These are phyloP conservation scores for Microplitis manilae DNA, from an alignment of 2,888 invertebrate genomes.

Conservation along the genomic window DNA sequence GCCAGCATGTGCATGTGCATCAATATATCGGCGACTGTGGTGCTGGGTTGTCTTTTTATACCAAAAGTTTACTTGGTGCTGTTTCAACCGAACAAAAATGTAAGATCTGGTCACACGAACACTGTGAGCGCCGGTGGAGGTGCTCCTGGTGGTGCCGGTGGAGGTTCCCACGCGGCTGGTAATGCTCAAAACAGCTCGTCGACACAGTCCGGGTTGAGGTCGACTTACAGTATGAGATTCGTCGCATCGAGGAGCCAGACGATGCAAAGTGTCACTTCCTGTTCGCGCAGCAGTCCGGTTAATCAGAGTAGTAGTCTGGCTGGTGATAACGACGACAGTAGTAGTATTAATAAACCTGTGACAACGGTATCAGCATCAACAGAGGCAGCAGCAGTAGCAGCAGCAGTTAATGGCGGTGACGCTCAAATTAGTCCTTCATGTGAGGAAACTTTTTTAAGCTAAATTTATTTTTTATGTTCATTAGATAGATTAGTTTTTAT, in stretches of 20 bases:
- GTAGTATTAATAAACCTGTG: slow-evolving; percentile 14
- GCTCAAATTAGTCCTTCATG: slow-evolving; percentile 63
- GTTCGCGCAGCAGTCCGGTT: slow-evolving; percentile 66
- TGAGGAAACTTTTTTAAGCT: slow-evolving; percentile 67
- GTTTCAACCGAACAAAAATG: slow-evolving; percentile 86
- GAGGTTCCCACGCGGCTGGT: neutral
- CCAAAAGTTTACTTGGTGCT: slow-evolving; percentile 85
- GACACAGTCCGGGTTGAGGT: slow-evolving; percentile 62
- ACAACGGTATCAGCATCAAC: neutral
- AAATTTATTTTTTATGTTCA: slow-evolving; percentile 44
- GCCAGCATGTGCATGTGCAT: slow-evolving; percentile 85
- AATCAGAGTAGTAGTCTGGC: slow-evolving; percentile 54
- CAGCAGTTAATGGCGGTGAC: slow-evolving; percentile 49
- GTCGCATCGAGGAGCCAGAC: slow-evolving; percentile 72
- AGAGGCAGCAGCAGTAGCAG: slow-evolving; percentile 35
- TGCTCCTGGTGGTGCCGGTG: slow-evolving; percentile 40
- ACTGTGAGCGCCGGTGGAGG: slow-evolving; percentile 31
- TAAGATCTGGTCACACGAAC: slow-evolving; percentile 74
- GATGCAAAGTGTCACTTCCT: slow-evolving; percentile 73
- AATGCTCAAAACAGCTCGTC: slow-evolving; percentile 39
- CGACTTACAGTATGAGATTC: slow-evolving; percentile 73
- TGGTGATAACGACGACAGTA: slow-evolving; percentile 40
- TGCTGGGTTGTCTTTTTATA: slow-evolving; percentile 81
- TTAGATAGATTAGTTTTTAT: neutral
- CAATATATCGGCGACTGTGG: slow-evolving; percentile 83